Conservation (phyloP, 53 echinoderm and acorn worm species). For the Actinopyga echinites region DNA sequence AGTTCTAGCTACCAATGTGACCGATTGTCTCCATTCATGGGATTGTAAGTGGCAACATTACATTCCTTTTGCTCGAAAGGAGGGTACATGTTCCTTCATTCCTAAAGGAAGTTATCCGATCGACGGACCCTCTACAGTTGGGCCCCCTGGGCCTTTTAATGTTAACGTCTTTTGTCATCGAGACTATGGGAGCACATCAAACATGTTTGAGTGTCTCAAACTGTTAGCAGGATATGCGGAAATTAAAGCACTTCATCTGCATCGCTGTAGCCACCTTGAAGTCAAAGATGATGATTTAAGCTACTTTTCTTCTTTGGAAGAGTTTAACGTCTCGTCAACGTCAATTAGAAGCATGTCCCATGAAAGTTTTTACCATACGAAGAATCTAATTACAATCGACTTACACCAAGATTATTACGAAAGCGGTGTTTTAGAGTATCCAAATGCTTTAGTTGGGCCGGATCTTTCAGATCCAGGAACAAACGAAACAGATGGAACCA, state of each 20-base stretch:
- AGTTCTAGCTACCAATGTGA: too few species aligned
- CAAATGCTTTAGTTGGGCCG: constrained; percentile 7
- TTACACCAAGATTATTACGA: background rate
- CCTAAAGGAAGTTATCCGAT: background rate
- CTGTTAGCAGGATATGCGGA: background rate
- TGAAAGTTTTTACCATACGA: constrained; percentile 10
- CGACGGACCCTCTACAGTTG: constrained; percentile 1
- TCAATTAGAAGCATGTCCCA: background rate
- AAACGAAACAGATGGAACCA: background rate
- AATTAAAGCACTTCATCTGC: background rate
- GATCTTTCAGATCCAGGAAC: background rate
- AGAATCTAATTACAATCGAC: background rate
- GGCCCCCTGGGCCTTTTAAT: background rate
- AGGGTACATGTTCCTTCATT: constrained; percentile 3
- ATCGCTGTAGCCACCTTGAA: background rate
- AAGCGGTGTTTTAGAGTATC: constrained; percentile 8
- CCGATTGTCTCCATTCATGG: too few species aligned
- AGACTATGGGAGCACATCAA: background rate
- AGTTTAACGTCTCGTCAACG: background rate
- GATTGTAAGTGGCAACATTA: constrained; percentile 10
- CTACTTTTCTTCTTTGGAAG: background rate
- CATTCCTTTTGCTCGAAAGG: background rate
- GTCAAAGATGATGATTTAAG: background rate
- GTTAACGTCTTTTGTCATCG: background rate
- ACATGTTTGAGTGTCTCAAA: constrained; percentile 21